Evolutionary conservation across 2,113 vertebrate species (phyloP), one percentile per base, ranked within the genome.

Genomic region (Pterophyllum scalare): DNA sequence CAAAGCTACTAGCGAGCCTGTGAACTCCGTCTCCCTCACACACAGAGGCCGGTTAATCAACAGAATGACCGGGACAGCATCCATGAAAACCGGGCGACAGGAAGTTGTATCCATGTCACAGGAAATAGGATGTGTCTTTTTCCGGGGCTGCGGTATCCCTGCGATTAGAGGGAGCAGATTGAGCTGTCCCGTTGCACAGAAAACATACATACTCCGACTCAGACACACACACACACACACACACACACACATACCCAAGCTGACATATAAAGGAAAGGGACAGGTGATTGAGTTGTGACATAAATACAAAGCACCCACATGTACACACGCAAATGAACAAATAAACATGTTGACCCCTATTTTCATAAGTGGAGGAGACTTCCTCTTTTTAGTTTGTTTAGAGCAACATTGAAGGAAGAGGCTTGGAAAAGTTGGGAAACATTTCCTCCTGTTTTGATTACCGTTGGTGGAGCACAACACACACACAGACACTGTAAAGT

Each of bases 101-200:
- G 92, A 95, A 94, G 91, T 91, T 88, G 91, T 57, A 85, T 81
- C 82, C 93, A 81, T 95, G 93, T 94, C 92, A 94, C 93, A 91
- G 92, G 93, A 95, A 94, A 94, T 94, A 88, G 91, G 93, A 94
- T 94, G 92, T 94, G 94, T 94, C 93, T 91, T 93, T 89, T 91
- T 65, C 83, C 22, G 2, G 83, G 84, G 75, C 89, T 65, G 79
- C 75, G 87, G 90, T 81, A 88, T 93, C 85, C 81, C 46, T 28
- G 46, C 78, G 77, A 94, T 95, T 94, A 95, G 87, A 91, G 82
- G 75, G 85, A 91, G 82, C 93, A 94, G 91, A 93, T 94, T 89
- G 85, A 95, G 88, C 92, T 94, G 94, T 95, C 93, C 89, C 74
- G 85, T 90, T 43, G 72, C 83, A 82, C 83, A 80, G 56, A 75